Percentiles rank a stretch among this genome's conserved stretches.
These are phyloP conservation scores for Fragum sueziense DNA, from an alignment of 2,888 invertebrate species.

Conservation along the genomic window DNA sequence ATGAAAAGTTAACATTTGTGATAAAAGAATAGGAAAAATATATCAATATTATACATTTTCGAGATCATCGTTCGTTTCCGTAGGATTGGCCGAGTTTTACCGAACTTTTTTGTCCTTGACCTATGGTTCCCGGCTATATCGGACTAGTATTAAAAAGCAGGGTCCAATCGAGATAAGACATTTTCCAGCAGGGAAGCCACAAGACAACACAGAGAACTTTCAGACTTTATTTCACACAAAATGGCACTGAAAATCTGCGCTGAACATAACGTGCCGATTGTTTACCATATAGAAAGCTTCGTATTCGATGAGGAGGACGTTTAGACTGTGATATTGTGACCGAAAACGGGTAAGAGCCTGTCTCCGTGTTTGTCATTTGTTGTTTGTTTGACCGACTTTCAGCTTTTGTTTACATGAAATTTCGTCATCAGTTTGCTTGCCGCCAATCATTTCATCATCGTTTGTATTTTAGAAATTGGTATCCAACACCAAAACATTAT, in stretches of 20 bases:
- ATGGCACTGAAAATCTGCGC: conserved; percentile 47
- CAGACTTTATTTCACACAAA: conserved; percentile 5
- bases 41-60: no score
- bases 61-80: no score
- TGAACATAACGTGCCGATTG: conserved; percentile 40
- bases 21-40: no score
- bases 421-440: background rate
- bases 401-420: background rate
- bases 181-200: background rate
- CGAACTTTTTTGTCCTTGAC: no score
- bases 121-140: background rate
- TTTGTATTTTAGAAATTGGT: no score
- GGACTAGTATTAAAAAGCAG: background rate
- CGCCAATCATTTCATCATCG: no score
- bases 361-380: background rate
- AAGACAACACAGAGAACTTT: background rate
- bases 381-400: background rate
- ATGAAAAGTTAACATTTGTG: no score
- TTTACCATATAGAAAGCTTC: conserved; percentile 28
- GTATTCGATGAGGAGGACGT: background rate
- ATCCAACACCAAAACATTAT: no score
- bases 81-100: no score
- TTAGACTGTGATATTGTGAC: background rate
- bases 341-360: conserved; percentile 6
- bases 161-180: background rate